Evolutionary conservation across 2,888 invertebrate genomes (phyloP), one percentile per base, ranked within the genome.

Genomic region (Buathra laborator): DNA sequence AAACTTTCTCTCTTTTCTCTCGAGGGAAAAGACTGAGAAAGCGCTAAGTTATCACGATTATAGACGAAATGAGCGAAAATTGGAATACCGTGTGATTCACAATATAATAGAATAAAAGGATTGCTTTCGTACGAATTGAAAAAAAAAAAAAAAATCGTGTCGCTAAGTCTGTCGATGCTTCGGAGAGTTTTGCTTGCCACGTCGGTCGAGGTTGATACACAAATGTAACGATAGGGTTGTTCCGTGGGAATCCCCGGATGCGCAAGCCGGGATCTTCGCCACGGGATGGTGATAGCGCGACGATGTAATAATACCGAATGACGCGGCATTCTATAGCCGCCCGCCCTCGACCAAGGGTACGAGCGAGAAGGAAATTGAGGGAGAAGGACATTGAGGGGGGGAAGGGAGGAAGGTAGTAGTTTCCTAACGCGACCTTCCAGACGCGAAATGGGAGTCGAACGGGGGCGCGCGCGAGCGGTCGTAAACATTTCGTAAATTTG

Each of bases 401-500:
- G 76, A 77, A 79, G 81, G 77, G 77, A 64, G 81, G 81, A 32
- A 51, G 72, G 77, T 70, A 80, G 68, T 70, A 68, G 71, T 62
- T 37, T 62, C 71, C 79, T 79, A 75, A 75, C 75, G 59, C 90
- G 90, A 91, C 92, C 91, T 90, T 91, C 91, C 90, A 92, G 92
- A 90, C 90, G 92, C 85, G 78, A 51, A 79, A 79, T 75, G 53
- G 66, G 43, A 43, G 76, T 43, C 51, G 76, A 66, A 72, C 19
- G 81, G 70, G 78, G 78, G 43, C 64, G 84, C 56, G 81, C 77
- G 37, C 37, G 56, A 56, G 67, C 48, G 82, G 87, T 93, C 93
- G 92, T 93, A 93, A 93, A 94, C 93, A 93, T 93, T 93, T 93
- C 93, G 93, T 93, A 94, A 94, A 93, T 93, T 93, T 92, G 93